Evolutionary conservation across 2,797 vertebrate species (phyloP).

Genomic region (Notoglanidium macrostoma): DNA sequence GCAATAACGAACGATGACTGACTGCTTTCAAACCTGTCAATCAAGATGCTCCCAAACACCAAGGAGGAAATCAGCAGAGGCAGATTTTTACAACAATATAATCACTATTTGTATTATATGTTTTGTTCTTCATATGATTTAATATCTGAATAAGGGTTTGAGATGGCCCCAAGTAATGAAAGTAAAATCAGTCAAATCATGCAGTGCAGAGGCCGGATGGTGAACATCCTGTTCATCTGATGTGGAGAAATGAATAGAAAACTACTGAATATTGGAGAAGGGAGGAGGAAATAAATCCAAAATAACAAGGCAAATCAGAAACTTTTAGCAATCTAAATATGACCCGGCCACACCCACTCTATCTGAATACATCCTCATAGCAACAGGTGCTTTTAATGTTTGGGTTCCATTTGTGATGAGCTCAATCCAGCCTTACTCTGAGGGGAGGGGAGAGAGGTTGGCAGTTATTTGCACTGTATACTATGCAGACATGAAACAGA

Average conservation of each 20-base stretch:
- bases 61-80: neutral
- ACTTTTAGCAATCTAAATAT: constrained; percentile 15
- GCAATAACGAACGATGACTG: neutral
- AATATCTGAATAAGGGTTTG: constrained; percentile 11
- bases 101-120: neutral
- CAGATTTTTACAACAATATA: neutral
- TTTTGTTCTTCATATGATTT: constrained; percentile 12
- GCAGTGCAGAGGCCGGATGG: neutral
- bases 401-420: neutral
- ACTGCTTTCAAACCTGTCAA: neutral
- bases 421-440: constrained; percentile 35
- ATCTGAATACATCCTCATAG: constrained; percentile 25
- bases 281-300: neutral
- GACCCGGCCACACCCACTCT: constrained; percentile 17
- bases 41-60: neutral
- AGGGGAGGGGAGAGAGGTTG: neutral
- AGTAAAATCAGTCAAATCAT: constrained; percentile 8
- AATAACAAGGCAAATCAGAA: neutral
- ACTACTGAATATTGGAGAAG: neutral
- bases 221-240: constrained; percentile 13
- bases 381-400: constrained; percentile 38
- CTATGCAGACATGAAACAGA: constrained; percentile 24
- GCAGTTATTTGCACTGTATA: constrained; percentile 34
- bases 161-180: neutral
- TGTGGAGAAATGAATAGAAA: neutral